phyloP scores from a whole-genome alignment of 2,888 invertebrate species.

The Spicauda simplicius region DNA sequence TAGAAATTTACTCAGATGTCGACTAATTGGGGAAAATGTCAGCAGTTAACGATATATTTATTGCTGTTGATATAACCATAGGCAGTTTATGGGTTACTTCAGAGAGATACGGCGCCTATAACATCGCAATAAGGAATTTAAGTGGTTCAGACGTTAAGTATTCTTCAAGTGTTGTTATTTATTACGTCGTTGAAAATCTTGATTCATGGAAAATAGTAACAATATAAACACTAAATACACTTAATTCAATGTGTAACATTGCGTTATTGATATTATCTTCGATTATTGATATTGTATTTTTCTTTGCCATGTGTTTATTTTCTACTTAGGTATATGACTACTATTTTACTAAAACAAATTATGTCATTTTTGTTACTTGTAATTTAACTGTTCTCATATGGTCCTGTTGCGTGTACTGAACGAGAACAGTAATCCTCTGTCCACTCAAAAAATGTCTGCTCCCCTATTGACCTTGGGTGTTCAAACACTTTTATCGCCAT shows the following conservation, averaged over 20 bases:
- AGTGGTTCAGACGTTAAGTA: constrained; percentile 24
- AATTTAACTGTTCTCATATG: no score
- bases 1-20: constrained; percentile 1
- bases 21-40: constrained; percentile 15
- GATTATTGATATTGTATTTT: no score
- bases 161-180: constrained; percentile 11
- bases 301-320: no score
- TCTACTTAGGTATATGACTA: no score
- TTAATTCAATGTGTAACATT: not conserved
- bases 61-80: constrained; percentile 20
- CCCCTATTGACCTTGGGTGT: constrained; percentile 51
- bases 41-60: constrained; percentile 23
- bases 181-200: constrained; percentile 6
- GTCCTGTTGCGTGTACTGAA: not conserved
- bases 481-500: constrained; percentile 48
- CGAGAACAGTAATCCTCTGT: not conserved
- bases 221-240: not conserved
- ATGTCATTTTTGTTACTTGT: no score
- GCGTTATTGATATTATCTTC: not conserved
- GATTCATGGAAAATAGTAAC: constrained; percentile 9
- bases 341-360: no score
- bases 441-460: constrained; percentile 32
- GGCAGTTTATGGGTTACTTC: constrained; percentile 26
- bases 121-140: constrained; percentile 15
- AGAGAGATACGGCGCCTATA: constrained; percentile 37